phyloP scores from a whole-genome alignment of 2,113 vertebrate species.

The Neogobius melanostomus region DNA sequence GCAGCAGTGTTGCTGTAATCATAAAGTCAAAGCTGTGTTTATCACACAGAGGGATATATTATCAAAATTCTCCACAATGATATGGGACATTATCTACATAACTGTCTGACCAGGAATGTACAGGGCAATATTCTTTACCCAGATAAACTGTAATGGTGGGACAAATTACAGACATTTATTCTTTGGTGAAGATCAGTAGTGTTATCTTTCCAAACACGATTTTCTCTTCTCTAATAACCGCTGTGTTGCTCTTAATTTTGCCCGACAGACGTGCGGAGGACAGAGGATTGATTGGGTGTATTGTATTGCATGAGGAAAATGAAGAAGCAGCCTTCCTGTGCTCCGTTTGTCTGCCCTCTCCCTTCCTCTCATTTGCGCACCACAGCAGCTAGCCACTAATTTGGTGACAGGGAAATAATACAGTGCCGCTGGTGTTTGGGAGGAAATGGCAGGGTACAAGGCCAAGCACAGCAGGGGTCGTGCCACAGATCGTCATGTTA shows the following conservation, averaged over 20 bases:
- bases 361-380: constrained; percentile 88
- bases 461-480: constrained; percentile 86
- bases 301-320: constrained; percentile 87
- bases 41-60: constrained; percentile 1
- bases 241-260: constrained; percentile 91
- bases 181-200: constrained; percentile 30
- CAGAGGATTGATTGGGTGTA: constrained; percentile 84
- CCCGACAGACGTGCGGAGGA: constrained; percentile 89
- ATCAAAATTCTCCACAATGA: neutral
- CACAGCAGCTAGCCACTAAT: constrained; percentile 92
- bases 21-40: constrained; percentile 29
- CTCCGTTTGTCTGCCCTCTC: constrained; percentile 87
- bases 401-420: constrained; percentile 99
- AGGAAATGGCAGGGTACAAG: constrained; percentile 95
- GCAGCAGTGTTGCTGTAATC: constrained; percentile 21
- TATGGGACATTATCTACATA: constrained; percentile 1
- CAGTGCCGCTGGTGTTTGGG: constrained; percentile 87
- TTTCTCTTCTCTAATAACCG: constrained; percentile 73
- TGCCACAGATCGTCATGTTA: constrained; percentile 89
- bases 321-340: constrained; percentile 81
- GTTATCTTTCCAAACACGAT: constrained; percentile 56
- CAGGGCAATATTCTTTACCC: constrained; percentile 29
- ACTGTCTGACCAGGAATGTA: neutral
- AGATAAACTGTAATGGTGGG: constrained; percentile 37
- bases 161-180: constrained; percentile 43